phyloP scores from a whole-genome alignment of 2,113 vertebrate genomes.

The Eptesicus fuscus region DNA sequence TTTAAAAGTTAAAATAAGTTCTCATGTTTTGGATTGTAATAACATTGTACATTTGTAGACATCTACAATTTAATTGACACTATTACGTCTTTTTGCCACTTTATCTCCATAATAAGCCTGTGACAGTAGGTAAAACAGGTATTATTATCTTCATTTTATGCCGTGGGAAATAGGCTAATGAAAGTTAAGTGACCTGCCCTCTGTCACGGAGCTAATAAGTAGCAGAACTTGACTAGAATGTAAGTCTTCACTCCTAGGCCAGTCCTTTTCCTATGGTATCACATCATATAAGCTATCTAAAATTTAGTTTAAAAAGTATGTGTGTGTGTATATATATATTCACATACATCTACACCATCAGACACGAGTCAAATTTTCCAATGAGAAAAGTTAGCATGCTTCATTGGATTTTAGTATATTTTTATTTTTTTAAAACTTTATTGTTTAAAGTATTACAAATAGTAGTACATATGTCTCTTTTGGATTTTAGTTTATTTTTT shows the following conservation, averaged over 20 bases:
- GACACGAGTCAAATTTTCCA: background rate
- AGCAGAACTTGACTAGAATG: background rate
- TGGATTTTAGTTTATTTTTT: slow-evolving; percentile 34
- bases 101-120: background rate
- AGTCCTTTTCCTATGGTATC: background rate
- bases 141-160: slow-evolving; percentile 39
- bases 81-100: background rate
- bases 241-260: background rate
- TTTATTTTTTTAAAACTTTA: background rate
- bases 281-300: background rate
- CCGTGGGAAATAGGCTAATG: slow-evolving; percentile 22
- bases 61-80: background rate
- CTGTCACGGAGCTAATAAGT: background rate
- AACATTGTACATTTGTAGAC: background rate
- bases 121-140: slow-evolving; percentile 42
- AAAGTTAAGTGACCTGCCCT: background rate
- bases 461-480: background rate
- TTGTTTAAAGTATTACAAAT: too few relatives aligned
- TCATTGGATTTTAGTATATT: slow-evolving; percentile 5
- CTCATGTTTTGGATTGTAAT: background rate
- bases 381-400: background rate
- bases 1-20: slow-evolving; percentile 12
- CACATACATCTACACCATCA: background rate
- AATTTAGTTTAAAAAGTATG: background rate
- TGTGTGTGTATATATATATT: background rate